Conservation (phyloP, 2,797 vertebrate species). For the Acipenser ruthenus region DNA sequence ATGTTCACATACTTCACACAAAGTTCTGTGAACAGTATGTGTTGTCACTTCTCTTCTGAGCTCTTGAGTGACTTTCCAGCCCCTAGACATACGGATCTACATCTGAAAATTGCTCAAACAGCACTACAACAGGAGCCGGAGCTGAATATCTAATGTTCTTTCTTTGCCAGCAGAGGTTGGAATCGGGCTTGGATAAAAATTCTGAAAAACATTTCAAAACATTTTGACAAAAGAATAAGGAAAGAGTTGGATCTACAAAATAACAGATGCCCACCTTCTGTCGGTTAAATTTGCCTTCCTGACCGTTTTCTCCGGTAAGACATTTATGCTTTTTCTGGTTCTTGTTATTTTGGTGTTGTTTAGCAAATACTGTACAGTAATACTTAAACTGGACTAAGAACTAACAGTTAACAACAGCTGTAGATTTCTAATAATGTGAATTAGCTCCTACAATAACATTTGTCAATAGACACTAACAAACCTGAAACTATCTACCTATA, state of each 20-base stretch:
- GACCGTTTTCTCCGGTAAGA: conserved; percentile 57
- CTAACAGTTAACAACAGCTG: no score
- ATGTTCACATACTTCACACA: conserved; percentile 19
- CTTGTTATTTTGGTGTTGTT: no score
- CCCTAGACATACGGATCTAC: conserved; percentile 56
- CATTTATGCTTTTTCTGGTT: conserved; percentile 12
- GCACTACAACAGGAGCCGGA: conserved; percentile 39
- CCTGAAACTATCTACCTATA: no score
- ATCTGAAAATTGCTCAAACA: conserved; percentile 78
- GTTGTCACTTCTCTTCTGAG: conserved; percentile 36
- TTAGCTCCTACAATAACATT: no score
- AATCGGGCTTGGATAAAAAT: conserved; percentile 55
- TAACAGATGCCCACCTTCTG: conserved; percentile 44
- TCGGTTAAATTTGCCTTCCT: conserved; percentile 27
- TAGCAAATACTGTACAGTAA: no score
- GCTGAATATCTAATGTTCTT: conserved; percentile 45
- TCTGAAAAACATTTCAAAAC: conserved; percentile 38
- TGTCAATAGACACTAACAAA: no score
- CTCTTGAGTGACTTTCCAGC: conserved; percentile 54
- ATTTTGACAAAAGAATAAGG: conserved; percentile 45
- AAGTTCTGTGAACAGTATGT: conserved; percentile 22
- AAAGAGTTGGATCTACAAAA: conserved; percentile 37
- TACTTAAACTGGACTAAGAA: no score
- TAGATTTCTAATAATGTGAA: no score
- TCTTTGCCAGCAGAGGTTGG: conserved; percentile 52